Evolutionary conservation across 2,797 vertebrate species (phyloP).

Genomic region (Lates japonicus): DNA sequence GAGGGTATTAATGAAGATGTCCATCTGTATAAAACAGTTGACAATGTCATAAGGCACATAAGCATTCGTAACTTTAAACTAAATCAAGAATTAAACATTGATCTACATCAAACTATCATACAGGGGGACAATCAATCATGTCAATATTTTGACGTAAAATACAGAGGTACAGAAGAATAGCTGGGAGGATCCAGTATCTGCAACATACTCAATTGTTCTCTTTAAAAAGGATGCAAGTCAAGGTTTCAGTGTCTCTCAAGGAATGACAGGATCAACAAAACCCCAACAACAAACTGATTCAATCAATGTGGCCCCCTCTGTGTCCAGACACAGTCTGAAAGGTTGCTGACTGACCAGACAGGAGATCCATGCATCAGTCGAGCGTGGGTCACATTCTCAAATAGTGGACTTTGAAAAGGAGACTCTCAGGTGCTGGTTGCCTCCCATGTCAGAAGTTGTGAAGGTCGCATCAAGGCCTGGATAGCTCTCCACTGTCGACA

Average conservation of each 20-base stretch:
- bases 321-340: constrained; percentile 87
- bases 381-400: constrained; percentile 82
- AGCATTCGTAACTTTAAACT: constrained; percentile 84
- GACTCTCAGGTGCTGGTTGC: constrained; percentile 97
- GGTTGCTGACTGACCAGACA: constrained; percentile 24
- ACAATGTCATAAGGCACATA: constrained; percentile 93
- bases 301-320: constrained; percentile 84
- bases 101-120: constrained; percentile 74
- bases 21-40: constrained; percentile 74
- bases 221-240: constrained; percentile 56
- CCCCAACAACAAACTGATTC: constrained; percentile 56
- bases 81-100: constrained; percentile 83
- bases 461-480: constrained; percentile 96
- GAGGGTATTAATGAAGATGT: constrained; percentile 50
- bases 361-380: constrained; percentile 9
- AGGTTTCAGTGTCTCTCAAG: constrained; percentile 67
- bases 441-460: constrained; percentile 98
- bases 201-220: constrained; percentile 76
- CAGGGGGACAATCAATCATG: constrained; percentile 85
- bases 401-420: constrained; percentile 99
- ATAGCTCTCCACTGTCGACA: constrained; percentile 97
- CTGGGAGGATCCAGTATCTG: constrained; percentile 69
- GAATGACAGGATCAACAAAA: constrained; percentile 81
- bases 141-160: constrained; percentile 83
- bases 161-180: constrained; percentile 63